phyloP scores from a whole-genome alignment of 2,888 invertebrate species.

The Ochropacha duplaris region DNA sequence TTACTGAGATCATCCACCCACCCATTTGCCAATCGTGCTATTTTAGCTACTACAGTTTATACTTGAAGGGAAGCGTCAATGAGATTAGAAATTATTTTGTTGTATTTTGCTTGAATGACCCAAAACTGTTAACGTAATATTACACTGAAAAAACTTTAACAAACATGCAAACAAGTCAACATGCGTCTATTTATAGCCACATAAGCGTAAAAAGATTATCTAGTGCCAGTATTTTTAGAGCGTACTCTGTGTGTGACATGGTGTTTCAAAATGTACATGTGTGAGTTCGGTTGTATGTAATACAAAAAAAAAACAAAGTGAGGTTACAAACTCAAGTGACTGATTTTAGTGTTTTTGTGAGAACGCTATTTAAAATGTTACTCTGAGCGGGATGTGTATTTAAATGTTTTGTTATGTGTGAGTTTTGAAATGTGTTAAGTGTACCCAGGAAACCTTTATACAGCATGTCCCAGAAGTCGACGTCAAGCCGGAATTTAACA shows the following conservation, averaged over 20 bases:
- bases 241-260: not conserved
- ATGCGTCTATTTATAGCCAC: constrained; percentile 7
- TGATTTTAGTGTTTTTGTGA: not conserved
- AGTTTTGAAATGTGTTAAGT: not conserved
- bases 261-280: not conserved
- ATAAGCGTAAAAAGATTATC: constrained; percentile 6
- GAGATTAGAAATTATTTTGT: too few relatives aligned
- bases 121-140: not conserved
- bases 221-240: not conserved
- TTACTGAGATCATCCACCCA: too few relatives aligned
- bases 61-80: too few relatives aligned
- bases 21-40: too few relatives aligned
- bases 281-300: not conserved
- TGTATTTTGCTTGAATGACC: not conserved
- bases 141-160: not conserved
- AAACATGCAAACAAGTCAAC: constrained; percentile 11
- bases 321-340: not conserved
- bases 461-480: too few relatives aligned
- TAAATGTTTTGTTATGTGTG: not conserved
- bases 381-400: not conserved
- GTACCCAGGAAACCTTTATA: not conserved
- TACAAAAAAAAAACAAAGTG: not conserved
- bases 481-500: too few relatives aligned
- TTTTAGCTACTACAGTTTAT: too few relatives aligned
- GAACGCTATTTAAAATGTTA: not conserved